Conservation (phyloP, 2,888 invertebrate genomes). For the Drosophila nr. perissopoda region DNA sequence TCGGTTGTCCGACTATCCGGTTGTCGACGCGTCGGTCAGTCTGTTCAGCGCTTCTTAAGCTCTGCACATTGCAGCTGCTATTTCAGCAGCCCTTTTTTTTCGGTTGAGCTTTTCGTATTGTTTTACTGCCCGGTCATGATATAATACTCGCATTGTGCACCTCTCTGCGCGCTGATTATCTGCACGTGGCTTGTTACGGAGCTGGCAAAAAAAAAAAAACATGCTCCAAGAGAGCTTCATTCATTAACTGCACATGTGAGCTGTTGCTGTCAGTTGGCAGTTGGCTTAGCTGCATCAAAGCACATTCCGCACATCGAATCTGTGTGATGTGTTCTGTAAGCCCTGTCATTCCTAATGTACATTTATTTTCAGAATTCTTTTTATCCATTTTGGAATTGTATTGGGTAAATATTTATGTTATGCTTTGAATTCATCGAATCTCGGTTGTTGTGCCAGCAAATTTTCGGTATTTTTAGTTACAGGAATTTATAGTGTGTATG, state of each 20-base stretch:
- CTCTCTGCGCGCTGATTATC: constrained; percentile 72
- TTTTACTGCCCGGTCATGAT: constrained; percentile 45
- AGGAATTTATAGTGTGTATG: constrained; percentile 39
- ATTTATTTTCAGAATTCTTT: not conserved
- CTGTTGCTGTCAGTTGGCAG: constrained; percentile 8
- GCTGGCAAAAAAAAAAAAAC: constrained; percentile 16
- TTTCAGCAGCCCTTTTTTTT: constrained; percentile 37
- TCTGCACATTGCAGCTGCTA: constrained; percentile 68
- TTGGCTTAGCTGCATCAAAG: constrained; percentile 30
- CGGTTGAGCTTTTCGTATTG: constrained; percentile 59
- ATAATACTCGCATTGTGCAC: constrained; percentile 34
- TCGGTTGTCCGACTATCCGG: constrained; percentile 18
- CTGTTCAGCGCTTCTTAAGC: constrained; percentile 68
- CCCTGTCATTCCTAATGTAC: constrained; percentile 24
- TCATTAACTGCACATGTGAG: constrained; percentile 40
- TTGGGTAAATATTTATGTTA: constrained; percentile 70
- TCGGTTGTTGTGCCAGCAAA: constrained; percentile 18
- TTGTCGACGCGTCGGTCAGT: constrained; percentile 43
- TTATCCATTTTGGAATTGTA: constrained; percentile 46
- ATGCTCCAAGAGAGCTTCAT: constrained; percentile 32
- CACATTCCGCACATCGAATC: constrained; percentile 17
- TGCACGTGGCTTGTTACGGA: constrained; percentile 50
- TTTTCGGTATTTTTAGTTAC: constrained; percentile 63
- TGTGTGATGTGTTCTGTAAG: not conserved
- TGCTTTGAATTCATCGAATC: constrained; percentile 39